Base-by-base conservation (phyloP, 2,888 invertebrate species). In the Macaria notata region DNA sequence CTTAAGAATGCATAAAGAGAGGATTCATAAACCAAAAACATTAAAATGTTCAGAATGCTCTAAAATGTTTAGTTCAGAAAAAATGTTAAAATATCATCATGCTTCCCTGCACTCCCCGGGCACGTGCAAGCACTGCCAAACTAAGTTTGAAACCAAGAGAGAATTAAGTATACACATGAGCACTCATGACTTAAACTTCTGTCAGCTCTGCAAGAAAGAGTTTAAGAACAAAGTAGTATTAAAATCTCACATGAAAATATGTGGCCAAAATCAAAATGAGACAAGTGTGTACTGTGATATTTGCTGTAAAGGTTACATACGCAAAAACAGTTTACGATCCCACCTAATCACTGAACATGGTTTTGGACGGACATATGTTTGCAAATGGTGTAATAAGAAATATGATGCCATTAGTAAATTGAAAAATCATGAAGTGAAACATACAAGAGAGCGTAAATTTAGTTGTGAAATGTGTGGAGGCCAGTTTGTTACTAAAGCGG, bases 361-460 rank as follows among this genome's bases (percentile, higher is more conserved):
- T 1, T 87, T 84, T 61, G 88, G 87, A 3, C 68, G 75, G 48
- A 75, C 79, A 0, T 50, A 81, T 0, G 59, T 73, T n/a, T 88
- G 88, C 56, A 75, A 72, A n/a, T 87, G 85, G 85, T 88, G 88
- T 57, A 71, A 68, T 0, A 88, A 88, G 55, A 83, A 83, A 62
- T 88, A 80, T 74, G 85, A 84, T 63, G 85, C 84, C 0, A 66
- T 78, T 1, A 86, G 88, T 54, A 78, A 75, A 63, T 62, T 90
- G 7, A 85, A 72, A 29, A 79, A 76, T 56, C 89, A 89, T 54
- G 78, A 81, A 38, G 86, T 88, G 0, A 88, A 83, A 63, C 89
- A 88, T 67, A 90, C 89, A 0, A 83, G 75, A 42, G 88, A 86
- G 54, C 75, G 73, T 29, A 88, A 88, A 36, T 88, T 82, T 43